phyloP scores from a whole-genome alignment of 2,888 invertebrate species.

The Spodoptera picta region DNA sequence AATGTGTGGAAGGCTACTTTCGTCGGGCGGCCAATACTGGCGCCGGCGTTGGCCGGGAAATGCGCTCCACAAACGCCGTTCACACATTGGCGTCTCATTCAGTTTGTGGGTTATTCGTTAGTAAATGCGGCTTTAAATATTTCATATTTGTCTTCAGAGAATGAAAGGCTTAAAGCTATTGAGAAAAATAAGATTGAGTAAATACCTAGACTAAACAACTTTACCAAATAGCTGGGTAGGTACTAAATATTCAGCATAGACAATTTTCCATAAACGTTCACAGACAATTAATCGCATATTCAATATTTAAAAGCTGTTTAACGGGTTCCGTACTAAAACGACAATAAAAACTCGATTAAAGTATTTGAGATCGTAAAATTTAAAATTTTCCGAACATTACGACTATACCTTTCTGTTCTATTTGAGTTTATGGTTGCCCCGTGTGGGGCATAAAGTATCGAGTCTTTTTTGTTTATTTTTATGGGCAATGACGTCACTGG shows the following conservation, averaged over 20 bases:
- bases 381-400: slow-evolving; percentile 64
- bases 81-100: too few relatives aligned
- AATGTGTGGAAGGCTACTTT: too few relatives aligned
- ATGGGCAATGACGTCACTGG: slow-evolving; percentile 52
- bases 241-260: slow-evolving; percentile 17
- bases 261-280: slow-evolving; percentile 47
- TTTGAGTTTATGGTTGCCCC: slow-evolving; percentile 69
- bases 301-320: slow-evolving; percentile 75
- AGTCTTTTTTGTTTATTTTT: slow-evolving; percentile 64
- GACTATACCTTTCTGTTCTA: slow-evolving; percentile 68
- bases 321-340: slow-evolving; percentile 71
- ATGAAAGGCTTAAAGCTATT: too few relatives aligned
- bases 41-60: too few relatives aligned
- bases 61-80: too few relatives aligned
- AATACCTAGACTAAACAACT: too few relatives aligned
- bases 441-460: slow-evolving; percentile 63
- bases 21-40: too few relatives aligned
- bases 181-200: too few relatives aligned
- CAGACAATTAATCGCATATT: slow-evolving; percentile 69
- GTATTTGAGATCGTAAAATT: slow-evolving; percentile 73
- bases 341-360: slow-evolving; percentile 76
- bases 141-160: too few relatives aligned
- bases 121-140: too few relatives aligned
- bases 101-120: too few relatives aligned
- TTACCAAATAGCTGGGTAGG: too few relatives aligned